phyloP scores from a whole-genome alignment of 2,113 vertebrate genomes.

The Coracopsis vasa region DNA sequence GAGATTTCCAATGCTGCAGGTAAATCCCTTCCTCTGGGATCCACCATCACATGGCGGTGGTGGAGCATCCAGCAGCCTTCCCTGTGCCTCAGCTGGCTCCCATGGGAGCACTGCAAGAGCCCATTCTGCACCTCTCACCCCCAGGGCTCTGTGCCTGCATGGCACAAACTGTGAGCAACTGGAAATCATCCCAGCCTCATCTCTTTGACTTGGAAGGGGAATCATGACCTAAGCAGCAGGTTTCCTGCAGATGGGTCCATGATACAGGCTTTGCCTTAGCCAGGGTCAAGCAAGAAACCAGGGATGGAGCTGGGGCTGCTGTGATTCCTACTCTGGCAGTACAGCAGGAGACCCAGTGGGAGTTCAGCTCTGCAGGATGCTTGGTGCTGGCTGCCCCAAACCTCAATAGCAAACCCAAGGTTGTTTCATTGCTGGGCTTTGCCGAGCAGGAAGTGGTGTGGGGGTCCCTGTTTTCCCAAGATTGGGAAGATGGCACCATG shows the following conservation, averaged over 20 bases:
- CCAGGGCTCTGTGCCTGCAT: accelerated
- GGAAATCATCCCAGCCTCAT: not conserved
- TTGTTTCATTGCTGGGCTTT: not conserved
- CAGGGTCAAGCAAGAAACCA: accelerated
- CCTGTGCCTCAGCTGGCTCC: not conserved
- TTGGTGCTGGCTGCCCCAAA: not conserved
- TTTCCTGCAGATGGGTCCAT: not conserved
- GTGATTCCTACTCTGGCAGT: accelerated
- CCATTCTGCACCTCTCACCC: not conserved
- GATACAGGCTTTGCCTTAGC: not conserved
- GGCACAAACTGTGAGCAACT: not conserved
- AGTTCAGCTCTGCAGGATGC: not conserved
- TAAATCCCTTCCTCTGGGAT: not conserved
- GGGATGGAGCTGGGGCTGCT: not conserved
- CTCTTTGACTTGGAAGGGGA: not conserved
- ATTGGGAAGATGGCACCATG: not conserved
- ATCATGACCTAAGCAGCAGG: not conserved
- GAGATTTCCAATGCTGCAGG: not conserved
- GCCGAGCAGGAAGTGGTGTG: not conserved
- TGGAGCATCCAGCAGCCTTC: not conserved
- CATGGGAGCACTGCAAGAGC: accelerated
- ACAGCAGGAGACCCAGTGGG: accelerated
- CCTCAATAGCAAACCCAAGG: not conserved
- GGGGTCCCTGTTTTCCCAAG: not conserved
- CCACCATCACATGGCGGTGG: not conserved